Evolutionary conservation across 2,888 invertebrate species (phyloP).

Genomic region (Pantelozetes paolii): DNA sequence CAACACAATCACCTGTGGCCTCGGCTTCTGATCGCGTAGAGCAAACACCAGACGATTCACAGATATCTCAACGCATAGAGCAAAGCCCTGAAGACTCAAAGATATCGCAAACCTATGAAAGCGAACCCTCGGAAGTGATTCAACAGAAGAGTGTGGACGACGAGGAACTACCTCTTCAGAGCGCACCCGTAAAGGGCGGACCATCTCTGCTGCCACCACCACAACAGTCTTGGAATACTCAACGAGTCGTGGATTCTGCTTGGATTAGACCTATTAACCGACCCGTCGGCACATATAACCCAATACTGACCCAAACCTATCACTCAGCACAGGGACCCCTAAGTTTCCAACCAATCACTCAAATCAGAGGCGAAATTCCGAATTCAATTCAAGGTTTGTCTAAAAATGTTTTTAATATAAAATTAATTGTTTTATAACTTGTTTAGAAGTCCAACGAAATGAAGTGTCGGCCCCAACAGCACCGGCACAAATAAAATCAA

Average conservation of each 20-base stretch:
- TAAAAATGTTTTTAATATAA: no score
- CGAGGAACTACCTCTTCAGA: neutral
- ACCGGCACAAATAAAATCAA: no score
- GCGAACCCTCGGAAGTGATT: neutral
- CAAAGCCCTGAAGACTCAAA: no score
- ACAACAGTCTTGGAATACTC: neutral
- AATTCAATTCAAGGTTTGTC: neutral
- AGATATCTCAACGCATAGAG: neutral
- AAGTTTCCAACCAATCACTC: neutral
- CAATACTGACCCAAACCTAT: neutral
- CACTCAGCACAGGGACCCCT: neutral
- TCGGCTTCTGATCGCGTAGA: neutral
- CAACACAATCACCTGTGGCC: neutral
- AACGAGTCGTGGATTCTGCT: neutral
- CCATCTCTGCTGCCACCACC: neutral
- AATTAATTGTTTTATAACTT: no score
- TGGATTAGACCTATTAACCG: neutral
- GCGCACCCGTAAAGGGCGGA: neutral
- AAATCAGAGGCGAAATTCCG: neutral
- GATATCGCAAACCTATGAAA: no score
- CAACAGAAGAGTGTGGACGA: neutral
- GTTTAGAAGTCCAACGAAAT: no score
- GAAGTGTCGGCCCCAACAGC: no score
- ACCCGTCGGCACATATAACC: neutral
- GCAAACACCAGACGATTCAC: neutral